Evolutionary conservation across 2,113 vertebrate genomes (phyloP), one percentile per base, ranked within the genome.

Genomic region (Ceyx margarethae): DNA sequence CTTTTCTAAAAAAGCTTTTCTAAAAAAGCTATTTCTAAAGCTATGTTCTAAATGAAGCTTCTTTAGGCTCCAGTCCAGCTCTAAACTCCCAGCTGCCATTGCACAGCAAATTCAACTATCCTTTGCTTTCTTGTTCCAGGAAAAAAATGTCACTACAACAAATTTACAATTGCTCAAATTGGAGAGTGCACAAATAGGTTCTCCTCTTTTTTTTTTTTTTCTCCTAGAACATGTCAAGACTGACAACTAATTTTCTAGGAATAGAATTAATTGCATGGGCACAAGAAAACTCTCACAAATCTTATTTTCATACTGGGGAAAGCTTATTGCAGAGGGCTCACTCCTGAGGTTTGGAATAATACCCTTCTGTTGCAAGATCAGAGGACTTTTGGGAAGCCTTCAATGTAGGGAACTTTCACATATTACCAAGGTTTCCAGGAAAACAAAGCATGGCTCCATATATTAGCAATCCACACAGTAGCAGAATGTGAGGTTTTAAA

Each of bases 181-280:
- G 48, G 31, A 82, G 71, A 91, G 82, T 81, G 91, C 45, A 91
- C 53, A 42, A 10, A 50, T 67, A 58, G 4, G 18, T 76, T 94
- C 58, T 33, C 37, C 85, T 42, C 50, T 51, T 94, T 91, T 88
- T 76, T 51, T 94, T 91, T 88, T 76, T 92, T 89, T 79, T 58
- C 50, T 94, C 81, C 17, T 3, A 13, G 42, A 71, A 46, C 67
- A 58, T 43, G 53, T 82, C 87, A 82, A 89, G 71, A 57, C 33
- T 65, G 58, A 18, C 79, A 87, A 82, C 26, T 79, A 62, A 85
- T 95, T 94, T 92, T 95, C 81, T 95, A 80, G 85, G 81, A 94
- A 89, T 54, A 85, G 57, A 94, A 82, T 48, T 91, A 37, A 87
- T 89, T 1, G 2, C 31, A 28, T 11, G 28, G 51, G 28, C 64